These are phyloP conservation scores for Rhinoraja longicauda DNA, from an alignment of 2,797 vertebrate genomes.

Conservation along the genomic window DNA sequence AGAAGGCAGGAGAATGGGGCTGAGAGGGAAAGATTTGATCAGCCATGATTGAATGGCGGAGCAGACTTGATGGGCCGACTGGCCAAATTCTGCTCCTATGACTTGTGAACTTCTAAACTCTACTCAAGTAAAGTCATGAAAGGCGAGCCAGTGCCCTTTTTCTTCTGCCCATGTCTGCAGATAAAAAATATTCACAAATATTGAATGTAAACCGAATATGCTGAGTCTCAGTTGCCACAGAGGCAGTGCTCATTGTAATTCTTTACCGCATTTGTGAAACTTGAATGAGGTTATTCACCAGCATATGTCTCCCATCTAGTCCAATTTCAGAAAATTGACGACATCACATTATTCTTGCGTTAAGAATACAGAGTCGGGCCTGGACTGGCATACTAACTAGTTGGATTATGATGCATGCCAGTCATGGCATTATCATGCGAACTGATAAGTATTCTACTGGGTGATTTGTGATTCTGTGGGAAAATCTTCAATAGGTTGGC, in stretches of 20 bases:
- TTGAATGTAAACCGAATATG: background rate
- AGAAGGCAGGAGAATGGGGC: too few relatives aligned
- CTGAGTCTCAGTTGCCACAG: background rate
- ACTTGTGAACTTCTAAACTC: too few relatives aligned
- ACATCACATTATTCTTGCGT: constrained; percentile 24
- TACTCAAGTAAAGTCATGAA: background rate
- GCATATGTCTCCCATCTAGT: constrained; percentile 33
- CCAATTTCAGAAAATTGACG: constrained; percentile 36
- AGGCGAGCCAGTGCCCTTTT: background rate
- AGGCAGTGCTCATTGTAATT: constrained; percentile 14
- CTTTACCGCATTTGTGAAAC: background rate
- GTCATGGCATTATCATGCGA: constrained; percentile 36
- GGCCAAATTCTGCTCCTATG: too few relatives aligned
- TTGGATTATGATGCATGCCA: constrained; percentile 20
- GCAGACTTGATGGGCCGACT: too few relatives aligned
- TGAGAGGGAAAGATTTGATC: too few relatives aligned
- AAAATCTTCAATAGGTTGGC: background rate
- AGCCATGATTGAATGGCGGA: too few relatives aligned
- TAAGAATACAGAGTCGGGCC: constrained; percentile 16
- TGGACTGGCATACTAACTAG: constrained; percentile 34
- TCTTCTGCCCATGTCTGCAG: too few relatives aligned
- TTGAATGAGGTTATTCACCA: constrained; percentile 32
- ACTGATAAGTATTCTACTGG: constrained; percentile 13
- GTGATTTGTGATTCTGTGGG: constrained; percentile 9
- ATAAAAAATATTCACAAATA: background rate